Percentiles rank a stretch among this genome's conserved stretches.
phyloP scores from a whole-genome alignment of 2,113 vertebrate species.

The Calonectris borealis region DNA sequence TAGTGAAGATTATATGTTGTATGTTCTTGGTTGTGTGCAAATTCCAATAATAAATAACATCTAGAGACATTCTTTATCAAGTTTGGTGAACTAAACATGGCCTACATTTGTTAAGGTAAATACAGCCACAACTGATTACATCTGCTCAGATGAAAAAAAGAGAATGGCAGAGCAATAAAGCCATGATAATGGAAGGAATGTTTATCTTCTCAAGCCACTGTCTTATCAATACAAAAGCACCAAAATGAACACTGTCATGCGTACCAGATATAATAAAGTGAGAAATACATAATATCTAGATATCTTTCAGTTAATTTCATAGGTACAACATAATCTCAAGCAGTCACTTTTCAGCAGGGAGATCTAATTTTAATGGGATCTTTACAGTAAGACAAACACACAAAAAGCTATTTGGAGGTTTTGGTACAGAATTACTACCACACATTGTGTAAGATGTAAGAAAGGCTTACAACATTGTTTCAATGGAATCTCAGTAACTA shows the following conservation, averaged over 20 bases:
- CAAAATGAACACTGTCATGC: neutral
- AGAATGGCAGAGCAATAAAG: neutral
- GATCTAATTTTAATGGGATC: neutral
- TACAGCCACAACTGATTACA: neutral
- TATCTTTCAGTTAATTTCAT: neutral
- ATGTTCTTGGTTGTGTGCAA: neutral
- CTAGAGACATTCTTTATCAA: neutral
- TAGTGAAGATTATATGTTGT: accelerated
- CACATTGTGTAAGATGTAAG: neutral
- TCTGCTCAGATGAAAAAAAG: too few relatives aligned
- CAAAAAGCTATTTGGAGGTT: neutral
- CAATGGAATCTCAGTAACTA: slow-evolving; percentile 8
- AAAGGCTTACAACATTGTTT: neutral
- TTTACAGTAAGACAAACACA: neutral
- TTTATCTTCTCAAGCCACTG: neutral
- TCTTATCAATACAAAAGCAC: neutral
- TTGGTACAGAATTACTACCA: neutral
- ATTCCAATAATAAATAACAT: neutral
- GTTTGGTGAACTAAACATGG: neutral
- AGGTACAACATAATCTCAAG: neutral
- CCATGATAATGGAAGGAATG: neutral
- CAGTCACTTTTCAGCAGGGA: neutral
- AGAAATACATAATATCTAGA: neutral
- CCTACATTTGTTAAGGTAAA: neutral
- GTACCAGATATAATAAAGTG: neutral